A percentile compares a stretch with the other conserved stretches of the same genome.
Conservation (phyloP, 1,140 invertebrate species). For the Hyles euphorbiae region DNA sequence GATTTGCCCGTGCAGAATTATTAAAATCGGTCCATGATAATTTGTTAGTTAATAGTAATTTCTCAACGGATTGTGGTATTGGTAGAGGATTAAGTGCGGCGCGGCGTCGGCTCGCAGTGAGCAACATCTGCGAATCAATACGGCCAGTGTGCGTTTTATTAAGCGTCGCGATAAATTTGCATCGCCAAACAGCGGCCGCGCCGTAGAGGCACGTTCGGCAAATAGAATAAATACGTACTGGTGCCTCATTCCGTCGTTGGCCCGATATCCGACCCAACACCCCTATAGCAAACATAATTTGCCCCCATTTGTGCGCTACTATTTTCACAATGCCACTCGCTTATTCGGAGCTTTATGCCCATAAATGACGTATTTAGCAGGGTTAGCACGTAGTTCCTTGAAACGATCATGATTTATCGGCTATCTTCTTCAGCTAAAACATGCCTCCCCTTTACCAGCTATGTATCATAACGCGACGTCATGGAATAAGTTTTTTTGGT, state of each 20-base stretch:
- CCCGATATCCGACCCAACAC: constrained; percentile 27
- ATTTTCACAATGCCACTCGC: constrained; percentile 15
- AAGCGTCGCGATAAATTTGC: constrained; percentile 70
- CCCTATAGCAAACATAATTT: constrained; percentile 63
- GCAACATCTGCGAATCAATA: constrained; percentile 64
- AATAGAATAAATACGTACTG: constrained; percentile 69
- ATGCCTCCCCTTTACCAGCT: too few relatives aligned
- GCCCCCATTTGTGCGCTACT: constrained; percentile 43
- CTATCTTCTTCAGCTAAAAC: too few relatives aligned
- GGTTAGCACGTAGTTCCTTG: not conserved
- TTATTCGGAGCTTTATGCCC: not conserved
- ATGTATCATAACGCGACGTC: too few relatives aligned
- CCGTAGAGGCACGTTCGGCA: constrained; percentile 64
- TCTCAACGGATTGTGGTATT: constrained; percentile 40
- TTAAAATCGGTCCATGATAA: too few relatives aligned
- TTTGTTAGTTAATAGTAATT: constrained; percentile 38
- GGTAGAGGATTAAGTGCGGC: constrained; percentile 14
- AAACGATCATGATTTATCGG: too few relatives aligned
- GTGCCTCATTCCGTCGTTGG: constrained; percentile 40
- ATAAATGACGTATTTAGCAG: not conserved
- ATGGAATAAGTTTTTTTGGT: too few relatives aligned
- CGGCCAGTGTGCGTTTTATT: constrained; percentile 61
- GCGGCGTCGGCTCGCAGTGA: constrained; percentile 40
- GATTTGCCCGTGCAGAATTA: too few relatives aligned
- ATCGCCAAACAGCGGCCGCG: constrained; percentile 61